Percentiles rank a stretch among this genome's conserved stretches.
Conservation (phyloP, 2,113 vertebrate species). For the Eptesicus fuscus region DNA sequence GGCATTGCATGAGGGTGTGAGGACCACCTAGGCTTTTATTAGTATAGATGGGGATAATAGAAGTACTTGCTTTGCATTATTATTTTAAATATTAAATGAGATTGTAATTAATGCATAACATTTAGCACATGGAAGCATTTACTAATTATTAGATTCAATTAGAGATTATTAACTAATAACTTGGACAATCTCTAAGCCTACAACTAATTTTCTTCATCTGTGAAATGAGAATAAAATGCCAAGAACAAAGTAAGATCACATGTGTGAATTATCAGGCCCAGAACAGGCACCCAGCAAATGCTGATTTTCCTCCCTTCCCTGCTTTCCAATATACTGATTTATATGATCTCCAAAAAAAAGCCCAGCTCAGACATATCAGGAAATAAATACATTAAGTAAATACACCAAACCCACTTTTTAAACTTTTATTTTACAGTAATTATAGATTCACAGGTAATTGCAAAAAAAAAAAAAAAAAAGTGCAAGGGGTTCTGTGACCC, state of each 20-base stretch:
- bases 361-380: neutral
- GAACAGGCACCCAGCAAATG: neutral
- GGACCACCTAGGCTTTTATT: too few relatives aligned
- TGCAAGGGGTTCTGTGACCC: neutral
- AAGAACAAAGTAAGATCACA: neutral
- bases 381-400: constrained; percentile 24
- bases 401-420: neutral
- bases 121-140: neutral
- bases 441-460: neutral
- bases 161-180: constrained; percentile 40
- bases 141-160: neutral
- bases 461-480: constrained; percentile 36
- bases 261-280: neutral
- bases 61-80: neutral
- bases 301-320: neutral
- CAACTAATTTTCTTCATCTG: neutral
- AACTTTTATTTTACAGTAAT: constrained; percentile 1
- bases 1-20: too few relatives aligned
- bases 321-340: neutral
- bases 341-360: neutral
- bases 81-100: neutral
- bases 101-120: neutral
- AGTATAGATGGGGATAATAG: neutral
- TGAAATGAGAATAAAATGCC: constrained; percentile 40
- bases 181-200: neutral